These are phyloP conservation scores for Salvelinus namaycush DNA, from an alignment of 2,113 vertebrate species.

Conservation along the genomic window DNA sequence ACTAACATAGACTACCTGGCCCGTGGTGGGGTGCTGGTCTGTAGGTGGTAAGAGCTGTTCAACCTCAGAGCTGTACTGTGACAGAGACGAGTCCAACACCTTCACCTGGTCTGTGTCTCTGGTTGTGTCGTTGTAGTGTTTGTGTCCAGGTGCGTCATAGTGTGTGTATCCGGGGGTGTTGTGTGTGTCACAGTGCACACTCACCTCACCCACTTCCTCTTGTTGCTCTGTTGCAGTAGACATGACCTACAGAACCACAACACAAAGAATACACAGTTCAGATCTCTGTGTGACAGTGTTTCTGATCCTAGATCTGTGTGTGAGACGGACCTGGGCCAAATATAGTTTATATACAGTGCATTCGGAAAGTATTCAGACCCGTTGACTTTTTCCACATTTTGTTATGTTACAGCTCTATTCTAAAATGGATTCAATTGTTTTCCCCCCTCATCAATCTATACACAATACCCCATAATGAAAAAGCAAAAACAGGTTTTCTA, in stretches of 20 bases:
- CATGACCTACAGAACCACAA: not conserved
- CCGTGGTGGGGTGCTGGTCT: constrained; percentile 19
- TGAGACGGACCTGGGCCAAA: too few species aligned
- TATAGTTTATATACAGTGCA: too few species aligned
- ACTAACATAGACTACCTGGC: not conserved
- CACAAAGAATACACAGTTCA: constrained; percentile 1
- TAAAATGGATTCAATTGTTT: too few species aligned
- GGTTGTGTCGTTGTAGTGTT: constrained; percentile 16
- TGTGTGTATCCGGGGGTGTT: too few species aligned
- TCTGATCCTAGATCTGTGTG: not conserved
- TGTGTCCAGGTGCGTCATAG: not conserved
- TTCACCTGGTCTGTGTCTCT: constrained; percentile 1
- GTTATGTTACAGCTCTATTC: too few species aligned
- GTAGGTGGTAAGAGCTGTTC: not conserved
- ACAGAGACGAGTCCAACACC: not conserved
- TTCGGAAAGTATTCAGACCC: too few species aligned
- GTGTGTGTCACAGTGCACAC: not conserved
- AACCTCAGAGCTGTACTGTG: constrained; percentile 3
- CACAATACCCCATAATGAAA: too few species aligned
- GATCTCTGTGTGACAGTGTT: too few species aligned
- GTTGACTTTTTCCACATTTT: too few species aligned
- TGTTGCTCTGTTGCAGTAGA: constrained; percentile 9
- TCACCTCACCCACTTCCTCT: not conserved
- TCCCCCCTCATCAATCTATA: too few species aligned
- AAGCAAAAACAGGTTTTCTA: too few species aligned